Base-by-base conservation (phyloP, 1,140 invertebrate species). In the Brachionus plicatilis region DNA sequence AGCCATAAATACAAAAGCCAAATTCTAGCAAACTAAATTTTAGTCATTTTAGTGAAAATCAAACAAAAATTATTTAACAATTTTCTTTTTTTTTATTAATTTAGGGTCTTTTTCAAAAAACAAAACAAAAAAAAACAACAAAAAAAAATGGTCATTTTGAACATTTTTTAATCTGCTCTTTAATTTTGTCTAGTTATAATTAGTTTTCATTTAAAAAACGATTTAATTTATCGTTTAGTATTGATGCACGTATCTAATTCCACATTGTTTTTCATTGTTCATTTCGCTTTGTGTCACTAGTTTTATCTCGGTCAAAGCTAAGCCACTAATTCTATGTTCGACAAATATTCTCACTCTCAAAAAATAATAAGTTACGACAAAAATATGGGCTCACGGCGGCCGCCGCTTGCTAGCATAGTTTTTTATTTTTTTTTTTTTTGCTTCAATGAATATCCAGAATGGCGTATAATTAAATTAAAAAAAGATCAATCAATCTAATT, bases 401-500 rank as follows among this genome's bases (percentile, higher is more conserved):
- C 53, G 53, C 53, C 53, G 20, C 53, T 60, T 60, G 47, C 47
- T 50, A 5, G 47, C 47, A 50, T 50, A 24, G 53, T 37, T 50
- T 50, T 72, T 72, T 12, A 17, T 20, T 43, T 53, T 37, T 50
- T 50, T 72, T 72, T 12, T 41, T 20, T 43, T 53, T 76, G 72
- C 72, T 76, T 76, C 43, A 76, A 76, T 76, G 72, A 11, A 50
- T 76, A 20, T 76, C 45, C 9, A 76, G 45, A 50, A 76, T 76
- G 45, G 20, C 41, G 20, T 76, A 50, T 50, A 76, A 76, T 76
- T 76, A 76, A 76, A 76, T 76, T 76, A 76, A 76, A 76, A 53
- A 76, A 76, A 76, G 72, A 76, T 76, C 72, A 76, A 76, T 76
- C 72, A 76, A 50, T 50, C 47, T 76, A 76, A 76, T 72, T 41